A percentile compares a stretch with the other conserved stretches of the same genome.
phyloP scores from a whole-genome alignment of 2,113 vertebrate genomes.

The Galeopterus variegatus region DNA sequence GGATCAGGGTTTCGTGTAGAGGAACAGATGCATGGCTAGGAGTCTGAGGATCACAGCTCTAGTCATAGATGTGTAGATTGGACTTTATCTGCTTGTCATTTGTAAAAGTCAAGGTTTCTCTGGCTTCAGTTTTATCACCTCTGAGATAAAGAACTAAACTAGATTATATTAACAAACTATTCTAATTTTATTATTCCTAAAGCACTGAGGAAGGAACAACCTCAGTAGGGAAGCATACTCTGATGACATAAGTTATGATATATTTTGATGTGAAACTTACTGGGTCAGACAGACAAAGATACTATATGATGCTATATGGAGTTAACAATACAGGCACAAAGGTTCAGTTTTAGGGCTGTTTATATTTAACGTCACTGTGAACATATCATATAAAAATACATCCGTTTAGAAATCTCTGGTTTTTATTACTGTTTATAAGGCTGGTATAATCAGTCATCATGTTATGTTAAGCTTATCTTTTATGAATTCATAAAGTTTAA shows the following conservation, averaged over 20 bases:
- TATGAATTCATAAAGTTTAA: background rate
- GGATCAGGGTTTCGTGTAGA: no score
- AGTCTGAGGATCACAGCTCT: background rate
- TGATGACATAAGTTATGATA: background rate
- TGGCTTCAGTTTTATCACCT: background rate
- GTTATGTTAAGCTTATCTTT: background rate
- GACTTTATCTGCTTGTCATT: background rate
- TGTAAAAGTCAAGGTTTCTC: background rate
- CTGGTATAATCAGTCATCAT: background rate
- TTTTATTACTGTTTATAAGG: background rate
- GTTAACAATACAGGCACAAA: background rate
- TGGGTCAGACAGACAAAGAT: background rate
- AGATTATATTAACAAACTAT: background rate
- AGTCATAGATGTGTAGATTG: background rate
- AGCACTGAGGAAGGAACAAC: background rate
- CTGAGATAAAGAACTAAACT: background rate
- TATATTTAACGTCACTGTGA: background rate
- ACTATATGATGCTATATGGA: background rate
- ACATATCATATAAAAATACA: background rate
- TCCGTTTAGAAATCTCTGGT: background rate
- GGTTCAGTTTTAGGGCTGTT: background rate
- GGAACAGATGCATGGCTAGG: fast-evolving
- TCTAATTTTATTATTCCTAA: background rate
- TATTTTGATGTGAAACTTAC: background rate
- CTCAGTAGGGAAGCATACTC: background rate